Evolutionary conservation across 2,797 vertebrate genomes (phyloP).

Genomic region (Cercopithecus neglectus): DNA sequence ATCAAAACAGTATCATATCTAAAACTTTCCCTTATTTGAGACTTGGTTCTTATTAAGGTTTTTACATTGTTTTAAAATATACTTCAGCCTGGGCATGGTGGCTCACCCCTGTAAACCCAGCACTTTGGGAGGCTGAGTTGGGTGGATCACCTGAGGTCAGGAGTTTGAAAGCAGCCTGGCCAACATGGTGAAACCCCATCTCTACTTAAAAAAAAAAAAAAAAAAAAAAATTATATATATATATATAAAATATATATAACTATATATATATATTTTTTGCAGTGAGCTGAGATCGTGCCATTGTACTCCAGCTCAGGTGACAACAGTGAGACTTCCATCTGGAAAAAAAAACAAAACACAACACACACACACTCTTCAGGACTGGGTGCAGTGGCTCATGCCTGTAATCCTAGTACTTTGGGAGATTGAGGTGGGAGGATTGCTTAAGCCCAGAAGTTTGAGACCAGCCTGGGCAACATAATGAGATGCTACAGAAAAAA

Average conservation of each 20-base stretch:
- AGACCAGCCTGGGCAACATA: not conserved
- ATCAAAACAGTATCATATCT: not conserved
- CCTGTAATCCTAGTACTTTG: not conserved
- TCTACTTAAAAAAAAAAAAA: not conserved
- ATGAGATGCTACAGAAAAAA: not conserved
- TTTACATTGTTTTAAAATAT: slow-evolving; percentile 10
- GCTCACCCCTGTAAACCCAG: not conserved
- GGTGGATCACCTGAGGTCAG: not conserved
- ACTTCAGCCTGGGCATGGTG: not conserved
- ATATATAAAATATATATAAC: accelerated
- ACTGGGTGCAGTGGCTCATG: not conserved
- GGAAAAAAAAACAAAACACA: too few species aligned
- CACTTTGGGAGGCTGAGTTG: not conserved
- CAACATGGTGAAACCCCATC: not conserved
- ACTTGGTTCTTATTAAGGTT: not conserved
- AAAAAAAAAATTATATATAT: too few species aligned
- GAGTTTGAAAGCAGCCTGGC: not conserved
- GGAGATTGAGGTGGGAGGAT: not conserved
- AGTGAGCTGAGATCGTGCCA: not conserved
- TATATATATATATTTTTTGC: not conserved
- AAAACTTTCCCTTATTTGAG: not conserved
- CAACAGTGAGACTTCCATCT: not conserved
- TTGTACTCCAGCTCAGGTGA: not conserved
- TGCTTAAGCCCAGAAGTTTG: not conserved
- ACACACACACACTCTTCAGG: not conserved